A percentile compares a stretch with the other conserved stretches of the same genome.
phyloP scores from a whole-genome alignment of 1,140 invertebrate genomes.

The Drosophila pseudoobscura region DNA sequence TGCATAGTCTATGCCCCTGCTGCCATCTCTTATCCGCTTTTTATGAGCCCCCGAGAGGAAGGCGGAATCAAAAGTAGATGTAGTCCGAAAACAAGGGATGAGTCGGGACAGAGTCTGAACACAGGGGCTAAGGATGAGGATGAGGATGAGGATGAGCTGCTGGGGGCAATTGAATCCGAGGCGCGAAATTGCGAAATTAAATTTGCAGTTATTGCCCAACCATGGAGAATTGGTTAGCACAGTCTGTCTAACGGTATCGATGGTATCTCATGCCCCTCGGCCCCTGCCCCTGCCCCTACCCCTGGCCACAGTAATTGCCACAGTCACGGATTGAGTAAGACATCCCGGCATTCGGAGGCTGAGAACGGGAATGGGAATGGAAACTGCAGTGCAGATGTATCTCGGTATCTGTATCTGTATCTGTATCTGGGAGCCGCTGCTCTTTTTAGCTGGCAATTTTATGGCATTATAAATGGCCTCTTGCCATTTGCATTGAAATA shows the following conservation, averaged over 20 bases:
- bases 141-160: neutral
- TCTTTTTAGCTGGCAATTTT: slow-evolving; percentile 45
- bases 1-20: neutral
- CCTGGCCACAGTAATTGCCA: slow-evolving; percentile 41
- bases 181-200: slow-evolving; percentile 80
- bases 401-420: slow-evolving; percentile 20
- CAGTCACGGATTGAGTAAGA: slow-evolving; percentile 33
- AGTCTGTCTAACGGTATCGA: slow-evolving; percentile 57
- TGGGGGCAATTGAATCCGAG: slow-evolving; percentile 38
- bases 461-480: slow-evolving; percentile 27
- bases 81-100: slow-evolving; percentile 3
- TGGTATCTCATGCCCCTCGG: slow-evolving; percentile 9
- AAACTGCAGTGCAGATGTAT: slow-evolving; percentile 23
- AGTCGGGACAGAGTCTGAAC: neutral
- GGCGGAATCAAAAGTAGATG: slow-evolving; percentile 9
- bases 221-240: slow-evolving; percentile 76
- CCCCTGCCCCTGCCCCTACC: neutral
- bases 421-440: slow-evolving; percentile 3
- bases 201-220: slow-evolving; percentile 80
- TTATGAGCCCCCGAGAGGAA: slow-evolving; percentile 25
- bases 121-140: neutral
- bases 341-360: slow-evolving; percentile 20
- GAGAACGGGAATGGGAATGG: slow-evolving; percentile 2
- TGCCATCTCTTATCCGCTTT: slow-evolving; percentile 27
- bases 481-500: slow-evolving; percentile 66